Conservation (phyloP, 2,113 vertebrate species). For the Camarhynchus parvulus region DNA sequence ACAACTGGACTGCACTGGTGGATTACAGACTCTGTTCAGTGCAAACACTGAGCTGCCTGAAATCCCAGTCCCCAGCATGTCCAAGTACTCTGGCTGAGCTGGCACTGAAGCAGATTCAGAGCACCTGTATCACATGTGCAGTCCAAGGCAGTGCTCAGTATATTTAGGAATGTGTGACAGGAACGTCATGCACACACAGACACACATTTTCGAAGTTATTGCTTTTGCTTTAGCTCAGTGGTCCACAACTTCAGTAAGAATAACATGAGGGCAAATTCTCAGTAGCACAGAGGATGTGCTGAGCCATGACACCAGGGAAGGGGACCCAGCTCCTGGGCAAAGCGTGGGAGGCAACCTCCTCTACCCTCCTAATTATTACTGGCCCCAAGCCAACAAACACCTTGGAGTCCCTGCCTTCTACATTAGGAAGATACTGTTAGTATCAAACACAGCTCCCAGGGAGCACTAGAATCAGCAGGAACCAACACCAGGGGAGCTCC, state of each 20-base stretch:
- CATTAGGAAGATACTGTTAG: accelerated
- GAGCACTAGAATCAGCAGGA: background rate
- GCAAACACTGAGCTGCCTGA: background rate
- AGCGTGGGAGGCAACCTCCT: accelerated
- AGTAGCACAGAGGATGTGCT: accelerated
- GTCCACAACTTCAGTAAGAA: background rate
- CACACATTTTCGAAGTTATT: background rate
- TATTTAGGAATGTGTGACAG: background rate
- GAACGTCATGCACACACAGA: accelerated
- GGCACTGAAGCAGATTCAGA: background rate
- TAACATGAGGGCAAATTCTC: background rate
- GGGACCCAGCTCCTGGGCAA: background rate
- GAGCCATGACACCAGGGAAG: background rate
- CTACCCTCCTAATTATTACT: background rate
- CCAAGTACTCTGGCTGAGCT: background rate
- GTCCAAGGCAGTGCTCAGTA: background rate
- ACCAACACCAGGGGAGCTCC: background rate
- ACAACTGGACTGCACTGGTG: background rate
- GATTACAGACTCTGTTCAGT: accelerated
- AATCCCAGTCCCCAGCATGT: background rate
- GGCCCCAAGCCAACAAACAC: background rate
- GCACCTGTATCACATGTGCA: accelerated
- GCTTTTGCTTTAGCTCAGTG: background rate
- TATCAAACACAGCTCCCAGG: background rate
- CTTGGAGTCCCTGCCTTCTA: background rate